Percentiles rank a stretch among this genome's conserved stretches.
These are phyloP conservation scores for Delia radicum DNA, from an alignment of 1,140 invertebrate genomes.

Conservation along the genomic window DNA sequence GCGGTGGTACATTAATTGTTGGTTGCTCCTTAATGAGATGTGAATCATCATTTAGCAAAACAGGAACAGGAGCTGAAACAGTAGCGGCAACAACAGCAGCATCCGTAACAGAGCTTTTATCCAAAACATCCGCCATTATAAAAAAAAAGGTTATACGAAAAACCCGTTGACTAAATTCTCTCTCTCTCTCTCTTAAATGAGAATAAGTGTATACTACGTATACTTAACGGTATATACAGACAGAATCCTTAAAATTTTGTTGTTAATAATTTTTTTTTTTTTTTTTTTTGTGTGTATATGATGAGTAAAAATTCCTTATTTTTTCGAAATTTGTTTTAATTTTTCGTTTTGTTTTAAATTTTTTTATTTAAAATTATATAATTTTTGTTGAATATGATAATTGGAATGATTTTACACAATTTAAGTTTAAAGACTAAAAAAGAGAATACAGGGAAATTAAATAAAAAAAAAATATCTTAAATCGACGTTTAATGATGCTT, in stretches of 20 bases:
- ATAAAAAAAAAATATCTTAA: background rate
- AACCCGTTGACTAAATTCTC: background rate
- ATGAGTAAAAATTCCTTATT: background rate
- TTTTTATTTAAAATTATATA: conserved; percentile 15
- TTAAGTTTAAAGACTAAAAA: background rate
- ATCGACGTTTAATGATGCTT: background rate
- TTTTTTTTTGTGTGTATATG: conserved; percentile 11
- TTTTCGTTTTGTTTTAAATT: background rate
- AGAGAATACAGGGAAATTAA: background rate
- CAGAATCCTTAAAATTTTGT: conserved; percentile 8
- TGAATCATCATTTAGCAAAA: background rate
- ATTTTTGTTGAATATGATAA: background rate
- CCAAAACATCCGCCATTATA: conserved; percentile 17
- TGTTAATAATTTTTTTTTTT: conserved; percentile 3
- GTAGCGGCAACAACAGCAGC: background rate
- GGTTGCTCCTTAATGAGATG: conserved; percentile 5
- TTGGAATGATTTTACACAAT: conserved; percentile 10
- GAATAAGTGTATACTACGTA: background rate
- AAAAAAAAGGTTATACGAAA: background rate
- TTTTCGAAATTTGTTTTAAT: background rate
- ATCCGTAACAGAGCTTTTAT: conserved; percentile 5
- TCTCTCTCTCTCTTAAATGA: background rate
- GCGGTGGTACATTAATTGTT: too few species aligned
- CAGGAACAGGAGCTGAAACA: background rate
- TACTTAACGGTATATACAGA: conserved; percentile 13